Percentiles rank a stretch among this genome's conserved stretches.
phyloP scores from a whole-genome alignment of 2,888 invertebrate species.

The Notodonta ziczac region DNA sequence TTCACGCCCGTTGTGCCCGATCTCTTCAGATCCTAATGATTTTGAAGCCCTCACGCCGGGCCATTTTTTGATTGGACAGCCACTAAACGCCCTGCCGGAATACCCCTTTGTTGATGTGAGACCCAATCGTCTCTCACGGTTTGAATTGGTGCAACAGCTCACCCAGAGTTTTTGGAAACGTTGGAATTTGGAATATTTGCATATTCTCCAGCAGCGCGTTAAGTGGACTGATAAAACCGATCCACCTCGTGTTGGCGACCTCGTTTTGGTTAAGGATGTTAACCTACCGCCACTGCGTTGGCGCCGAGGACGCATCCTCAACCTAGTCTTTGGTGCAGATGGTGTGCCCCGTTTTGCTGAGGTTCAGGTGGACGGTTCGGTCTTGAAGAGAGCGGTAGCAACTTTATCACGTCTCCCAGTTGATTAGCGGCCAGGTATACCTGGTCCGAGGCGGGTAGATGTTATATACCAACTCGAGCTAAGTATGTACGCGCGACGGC shows the following conservation, averaged over 20 bases:
- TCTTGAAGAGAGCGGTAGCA: too few relatives aligned
- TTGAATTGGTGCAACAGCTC: not conserved
- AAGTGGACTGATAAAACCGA: not conserved
- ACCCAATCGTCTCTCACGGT: not conserved
- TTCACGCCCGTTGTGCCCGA: too few relatives aligned
- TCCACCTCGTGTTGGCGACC: not conserved
- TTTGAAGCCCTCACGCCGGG: too few relatives aligned
- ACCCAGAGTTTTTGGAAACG: not conserved
- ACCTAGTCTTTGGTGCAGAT: not conserved
- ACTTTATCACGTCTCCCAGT: too few relatives aligned
- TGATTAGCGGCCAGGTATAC: too few relatives aligned
- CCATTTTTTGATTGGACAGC: not conserved
- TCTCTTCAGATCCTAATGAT: too few relatives aligned
- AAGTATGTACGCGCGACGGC: too few relatives aligned
- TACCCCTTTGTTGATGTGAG: not conserved
- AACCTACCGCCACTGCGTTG: not conserved
- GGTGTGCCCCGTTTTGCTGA: not conserved
- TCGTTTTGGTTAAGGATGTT: not conserved
- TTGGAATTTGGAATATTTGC: too few relatives aligned
- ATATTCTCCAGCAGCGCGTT: too few relatives aligned
- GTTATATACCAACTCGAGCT: too few relatives aligned
- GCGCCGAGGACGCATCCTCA: not conserved
- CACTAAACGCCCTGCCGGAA: not conserved
- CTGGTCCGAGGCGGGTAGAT: too few relatives aligned
- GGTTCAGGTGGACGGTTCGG: not conserved